Evolutionary conservation across 2,888 invertebrate genomes (phyloP), one percentile per base, ranked within the genome.

Genomic region (Panopea generosa): DNA sequence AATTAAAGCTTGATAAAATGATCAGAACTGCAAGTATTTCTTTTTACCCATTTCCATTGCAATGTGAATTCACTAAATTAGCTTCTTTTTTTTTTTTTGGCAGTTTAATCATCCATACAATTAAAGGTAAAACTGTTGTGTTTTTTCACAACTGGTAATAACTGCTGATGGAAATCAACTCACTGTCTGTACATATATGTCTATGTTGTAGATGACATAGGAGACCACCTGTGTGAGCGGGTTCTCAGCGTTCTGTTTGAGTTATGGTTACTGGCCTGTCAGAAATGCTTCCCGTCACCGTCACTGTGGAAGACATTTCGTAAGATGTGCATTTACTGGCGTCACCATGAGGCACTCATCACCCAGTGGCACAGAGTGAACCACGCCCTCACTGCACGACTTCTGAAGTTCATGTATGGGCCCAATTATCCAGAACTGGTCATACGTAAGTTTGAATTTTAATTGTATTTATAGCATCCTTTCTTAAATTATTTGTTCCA

Each of bases 311-410:
- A 98, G 92, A 98, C 98, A 0, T 94, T 99, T 78, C 95, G 97
- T 86, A 97, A 98, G 93, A 96, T 97, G 89, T 98, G 98, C 92
- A 95, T 96, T 88, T 96, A 96, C 89, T 99, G 99, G 98, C 95
- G 99, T 14, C 99, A 99, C 94, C 95, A 98, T 75, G 95, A 97
- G 74, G 97, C 98, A 40, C 94, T 99, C 7, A 95, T 98, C 27
- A 96, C 97, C 91, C 98, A 99, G 90, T 98, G 98, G 98, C 96
- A 97, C 93, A 95, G 97, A 78, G 97, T 98, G 38, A 98, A 97
- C 92, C 94, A 98, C 57, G 96, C 96, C 1, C 94, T 99, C 71
- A 98, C 98, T 0, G 96, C 97, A 1, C 94, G 96, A 50, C 94
- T 98, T 59, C 93, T 98, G 22, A 90, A 95, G 79, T 96, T 97